phyloP scores from a whole-genome alignment of 2,113 vertebrate genomes.

The Cynoglossus semilaevis region DNA sequence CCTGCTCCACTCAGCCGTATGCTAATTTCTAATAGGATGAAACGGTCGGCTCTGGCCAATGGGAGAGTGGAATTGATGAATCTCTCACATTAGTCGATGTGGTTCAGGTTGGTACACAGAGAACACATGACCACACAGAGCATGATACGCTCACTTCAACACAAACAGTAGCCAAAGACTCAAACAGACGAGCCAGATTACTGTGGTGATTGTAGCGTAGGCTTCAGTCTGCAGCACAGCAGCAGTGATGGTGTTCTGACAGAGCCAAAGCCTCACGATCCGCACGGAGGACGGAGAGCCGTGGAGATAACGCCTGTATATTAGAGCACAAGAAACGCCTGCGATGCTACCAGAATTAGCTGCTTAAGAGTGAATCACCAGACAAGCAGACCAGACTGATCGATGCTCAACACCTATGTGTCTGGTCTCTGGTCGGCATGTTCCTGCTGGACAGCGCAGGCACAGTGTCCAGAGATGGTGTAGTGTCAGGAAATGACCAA shows the following conservation, averaged over 20 bases:
- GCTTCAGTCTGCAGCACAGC: constrained; percentile 40
- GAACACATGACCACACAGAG: constrained; percentile 7
- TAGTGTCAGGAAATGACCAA: constrained; percentile 44
- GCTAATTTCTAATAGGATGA: constrained; percentile 72
- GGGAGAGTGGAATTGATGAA: constrained; percentile 54
- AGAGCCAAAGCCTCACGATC: constrained; percentile 63
- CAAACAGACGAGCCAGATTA: constrained; percentile 55
- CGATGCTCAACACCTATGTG: constrained; percentile 54
- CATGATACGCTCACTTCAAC: constrained; percentile 11
- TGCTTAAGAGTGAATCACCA: constrained; percentile 54
- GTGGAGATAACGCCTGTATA: constrained; percentile 57
- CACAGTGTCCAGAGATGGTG: constrained; percentile 29
- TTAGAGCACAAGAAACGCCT: constrained; percentile 44
- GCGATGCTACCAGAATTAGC: constrained; percentile 44
- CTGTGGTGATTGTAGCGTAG: constrained; percentile 21
- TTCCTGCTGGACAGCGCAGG: constrained; percentile 30
- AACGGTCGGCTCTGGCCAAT: constrained; percentile 58
- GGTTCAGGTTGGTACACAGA: constrained; percentile 11
- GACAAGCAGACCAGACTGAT: constrained; percentile 62
- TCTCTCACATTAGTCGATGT: constrained; percentile 45
- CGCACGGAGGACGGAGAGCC: constrained; percentile 41
- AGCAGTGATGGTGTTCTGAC: constrained; percentile 52
- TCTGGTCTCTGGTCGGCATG: constrained; percentile 44
- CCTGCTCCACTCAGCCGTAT: constrained; percentile 66
- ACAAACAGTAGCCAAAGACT: constrained; percentile 47